Percentiles rank a stretch among this genome's conserved stretches.
Conservation (phyloP, 2,113 vertebrate species). For the rabbit (Oryctolagus cuniculus) region DNA sequence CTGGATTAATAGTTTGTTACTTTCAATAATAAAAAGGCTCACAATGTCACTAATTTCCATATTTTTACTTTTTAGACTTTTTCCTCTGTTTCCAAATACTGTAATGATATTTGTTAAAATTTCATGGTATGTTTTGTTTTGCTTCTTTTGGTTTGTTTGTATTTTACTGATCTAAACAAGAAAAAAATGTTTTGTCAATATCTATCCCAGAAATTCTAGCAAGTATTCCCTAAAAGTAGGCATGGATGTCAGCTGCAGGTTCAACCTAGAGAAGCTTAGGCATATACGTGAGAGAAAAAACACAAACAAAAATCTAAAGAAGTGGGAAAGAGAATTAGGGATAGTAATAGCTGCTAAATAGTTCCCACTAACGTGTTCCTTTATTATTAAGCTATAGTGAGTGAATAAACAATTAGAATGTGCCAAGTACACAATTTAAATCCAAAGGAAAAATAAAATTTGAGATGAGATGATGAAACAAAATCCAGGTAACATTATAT, state of each 20-base stretch:
- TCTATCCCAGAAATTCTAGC: neutral
- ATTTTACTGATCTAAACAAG: neutral
- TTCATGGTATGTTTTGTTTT: neutral
- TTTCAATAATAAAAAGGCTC: neutral
- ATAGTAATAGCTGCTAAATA: neutral
- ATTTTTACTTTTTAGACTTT: conserved; percentile 10
- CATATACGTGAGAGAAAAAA: neutral
- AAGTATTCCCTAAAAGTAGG: neutral
- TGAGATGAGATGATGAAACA: conserved; percentile 3
- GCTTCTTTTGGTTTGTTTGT: neutral
- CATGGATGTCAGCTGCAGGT: neutral
- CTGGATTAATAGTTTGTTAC: neutral
- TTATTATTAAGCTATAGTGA: neutral
- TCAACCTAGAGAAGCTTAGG: neutral
- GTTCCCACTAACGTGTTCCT: neutral
- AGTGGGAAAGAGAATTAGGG: neutral
- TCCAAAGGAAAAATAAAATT: neutral
- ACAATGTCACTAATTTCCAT: neutral
- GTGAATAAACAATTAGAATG: neutral
- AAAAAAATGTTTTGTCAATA: neutral
- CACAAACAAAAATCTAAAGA: neutral
- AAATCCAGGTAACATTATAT: neutral
- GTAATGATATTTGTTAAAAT: neutral
- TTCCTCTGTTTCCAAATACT: neutral
- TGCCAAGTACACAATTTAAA: neutral